phyloP scores from a whole-genome alignment of 2,797 vertebrate species.

The Sternarchorhynchus goeldii region DNA sequence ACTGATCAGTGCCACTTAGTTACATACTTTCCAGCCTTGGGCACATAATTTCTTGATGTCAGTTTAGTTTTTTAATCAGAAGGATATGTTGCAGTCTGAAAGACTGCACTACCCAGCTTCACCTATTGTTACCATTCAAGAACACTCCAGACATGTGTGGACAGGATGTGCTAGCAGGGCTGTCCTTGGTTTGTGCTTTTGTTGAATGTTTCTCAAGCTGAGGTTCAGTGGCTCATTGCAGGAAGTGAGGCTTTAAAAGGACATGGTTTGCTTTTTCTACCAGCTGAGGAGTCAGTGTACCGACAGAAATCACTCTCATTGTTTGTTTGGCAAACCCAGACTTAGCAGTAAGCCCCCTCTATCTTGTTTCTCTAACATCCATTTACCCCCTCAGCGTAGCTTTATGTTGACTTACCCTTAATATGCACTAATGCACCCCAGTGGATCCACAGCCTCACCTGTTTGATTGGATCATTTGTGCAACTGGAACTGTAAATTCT shows the following conservation, averaged over 20 bases:
- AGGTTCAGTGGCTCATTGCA: constrained; percentile 23
- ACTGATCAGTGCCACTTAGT: not conserved
- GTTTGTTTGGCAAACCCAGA: constrained; percentile 53
- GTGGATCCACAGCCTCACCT: constrained; percentile 29
- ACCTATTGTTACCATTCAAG: not conserved
- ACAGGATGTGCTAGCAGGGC: not conserved
- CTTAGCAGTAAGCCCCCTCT: constrained; percentile 54
- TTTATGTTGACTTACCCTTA: constrained; percentile 44
- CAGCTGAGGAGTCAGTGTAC: constrained; percentile 22
- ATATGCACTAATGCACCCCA: constrained; percentile 21
- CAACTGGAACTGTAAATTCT: not conserved
- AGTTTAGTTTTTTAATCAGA: not conserved
- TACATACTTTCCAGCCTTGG: not conserved
- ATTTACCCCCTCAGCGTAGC: constrained; percentile 48
- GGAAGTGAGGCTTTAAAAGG: constrained; percentile 16
- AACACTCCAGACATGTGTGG: constrained; percentile 8
- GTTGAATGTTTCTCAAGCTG: not conserved
- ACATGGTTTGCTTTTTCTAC: constrained; percentile 36
- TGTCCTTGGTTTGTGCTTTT: constrained; percentile 36
- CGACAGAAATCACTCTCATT: constrained; percentile 31
- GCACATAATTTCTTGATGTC: not conserved
- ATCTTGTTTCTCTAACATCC: constrained; percentile 47
- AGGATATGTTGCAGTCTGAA: not conserved
- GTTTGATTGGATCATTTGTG: constrained; percentile 19
- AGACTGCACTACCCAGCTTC: not conserved